A percentile compares a stretch with the other conserved stretches of the same genome.
Conservation (phyloP, 2,113 vertebrate species). For the Sialia sialis region DNA sequence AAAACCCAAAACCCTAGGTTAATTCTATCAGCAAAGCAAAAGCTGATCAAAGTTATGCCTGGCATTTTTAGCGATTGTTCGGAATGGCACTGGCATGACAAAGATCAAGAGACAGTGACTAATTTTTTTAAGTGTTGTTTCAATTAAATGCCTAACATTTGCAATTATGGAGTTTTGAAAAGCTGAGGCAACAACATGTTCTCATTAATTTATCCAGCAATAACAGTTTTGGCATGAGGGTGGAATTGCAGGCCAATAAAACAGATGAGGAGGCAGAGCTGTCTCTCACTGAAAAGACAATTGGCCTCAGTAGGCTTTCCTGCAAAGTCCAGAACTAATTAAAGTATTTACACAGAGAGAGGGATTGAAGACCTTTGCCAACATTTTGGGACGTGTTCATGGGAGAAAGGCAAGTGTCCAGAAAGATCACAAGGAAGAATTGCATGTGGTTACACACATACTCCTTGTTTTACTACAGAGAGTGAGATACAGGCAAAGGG, state of each 20-base stretch:
- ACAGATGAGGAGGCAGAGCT: conserved; percentile 60
- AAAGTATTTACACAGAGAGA: conserved; percentile 33
- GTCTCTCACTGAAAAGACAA: conserved; percentile 35
- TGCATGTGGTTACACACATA: neutral
- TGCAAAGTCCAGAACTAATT: conserved; percentile 19
- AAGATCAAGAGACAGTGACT: neutral
- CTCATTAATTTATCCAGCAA: conserved; percentile 64
- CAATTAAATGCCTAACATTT: conserved; percentile 28
- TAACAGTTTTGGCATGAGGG: conserved; percentile 48
- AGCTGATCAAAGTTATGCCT: neutral
- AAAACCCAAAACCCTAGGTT: fast-evolving
- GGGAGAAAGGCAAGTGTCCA: neutral
- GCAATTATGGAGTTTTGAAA: conserved; percentile 38
- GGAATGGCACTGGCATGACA: neutral
- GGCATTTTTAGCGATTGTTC: neutral
- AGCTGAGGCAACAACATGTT: conserved; percentile 34
- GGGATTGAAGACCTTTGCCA: neutral
- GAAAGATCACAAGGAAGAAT: neutral
- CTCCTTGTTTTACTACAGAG: neutral
- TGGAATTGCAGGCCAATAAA: conserved; percentile 17
- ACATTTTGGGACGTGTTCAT: neutral
- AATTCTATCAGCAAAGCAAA: neutral
- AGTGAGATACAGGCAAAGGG: neutral
- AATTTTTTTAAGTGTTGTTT: neutral
- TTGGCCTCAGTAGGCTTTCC: conserved; percentile 18